A percentile compares a stretch with the other conserved stretches of the same genome.
Conservation (phyloP, 2,797 vertebrate species). For the Hirundo rustica region DNA sequence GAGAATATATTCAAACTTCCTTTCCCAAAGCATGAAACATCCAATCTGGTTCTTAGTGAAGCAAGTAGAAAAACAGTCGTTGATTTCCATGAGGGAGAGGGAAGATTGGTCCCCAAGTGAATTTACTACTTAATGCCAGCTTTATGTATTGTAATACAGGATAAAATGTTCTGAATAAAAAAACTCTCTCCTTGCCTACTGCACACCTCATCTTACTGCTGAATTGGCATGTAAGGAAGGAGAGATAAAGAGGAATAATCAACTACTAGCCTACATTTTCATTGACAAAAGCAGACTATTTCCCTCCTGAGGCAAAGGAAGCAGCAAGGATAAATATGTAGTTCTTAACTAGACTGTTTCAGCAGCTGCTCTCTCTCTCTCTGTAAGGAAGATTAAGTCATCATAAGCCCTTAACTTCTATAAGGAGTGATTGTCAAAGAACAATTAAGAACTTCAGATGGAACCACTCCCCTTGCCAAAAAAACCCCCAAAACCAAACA, state of each 20-base stretch:
- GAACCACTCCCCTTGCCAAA: not conserved
- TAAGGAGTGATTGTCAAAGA: not conserved
- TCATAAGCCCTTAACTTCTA: not conserved
- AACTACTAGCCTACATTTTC: not conserved
- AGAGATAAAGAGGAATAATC: not conserved
- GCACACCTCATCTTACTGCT: not conserved
- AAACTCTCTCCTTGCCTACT: not conserved
- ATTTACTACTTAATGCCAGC: not conserved
- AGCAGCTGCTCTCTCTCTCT: not conserved
- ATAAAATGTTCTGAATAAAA: constrained; percentile 16
- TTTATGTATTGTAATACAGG: not conserved
- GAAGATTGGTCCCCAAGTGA: constrained; percentile 5
- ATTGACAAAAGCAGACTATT: constrained; percentile 11
- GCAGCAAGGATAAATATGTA: not conserved
- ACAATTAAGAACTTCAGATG: not conserved
- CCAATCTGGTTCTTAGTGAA: constrained; percentile 6
- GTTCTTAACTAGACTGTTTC: not conserved
- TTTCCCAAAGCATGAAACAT: not conserved
- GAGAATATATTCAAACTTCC: not conserved
- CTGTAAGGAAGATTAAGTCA: not conserved
- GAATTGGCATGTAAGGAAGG: not conserved
- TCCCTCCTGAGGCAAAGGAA: constrained; percentile 26
- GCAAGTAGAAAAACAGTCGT: not conserved
- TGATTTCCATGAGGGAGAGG: not conserved
- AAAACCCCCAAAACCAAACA: not conserved